Conservation (phyloP, 2,888 invertebrate genomes). For the Sarcophaga subvicina region DNA sequence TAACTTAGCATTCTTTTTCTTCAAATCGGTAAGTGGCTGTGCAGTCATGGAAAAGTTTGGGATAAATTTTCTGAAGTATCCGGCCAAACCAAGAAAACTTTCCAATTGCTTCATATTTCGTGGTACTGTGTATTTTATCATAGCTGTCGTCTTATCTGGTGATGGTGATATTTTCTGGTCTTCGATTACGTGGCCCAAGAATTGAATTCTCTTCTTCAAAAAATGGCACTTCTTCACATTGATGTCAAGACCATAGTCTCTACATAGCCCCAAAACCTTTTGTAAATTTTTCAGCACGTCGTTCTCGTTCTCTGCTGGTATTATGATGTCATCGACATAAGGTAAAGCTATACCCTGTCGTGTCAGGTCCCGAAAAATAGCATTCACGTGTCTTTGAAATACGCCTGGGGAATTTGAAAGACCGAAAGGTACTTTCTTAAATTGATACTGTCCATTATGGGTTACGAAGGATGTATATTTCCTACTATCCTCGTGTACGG, state of each 20-base stretch:
- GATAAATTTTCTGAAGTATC: constrained; percentile 37
- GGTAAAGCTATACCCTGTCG: constrained; percentile 54
- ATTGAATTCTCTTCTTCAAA: too few relatives aligned
- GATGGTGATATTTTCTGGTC: constrained; percentile 70
- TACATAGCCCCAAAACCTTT: constrained; percentile 47
- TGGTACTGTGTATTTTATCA: constrained; percentile 72
- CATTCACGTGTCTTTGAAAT: constrained; percentile 73
- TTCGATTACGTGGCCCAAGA: too few relatives aligned
- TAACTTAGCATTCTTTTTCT: constrained; percentile 44
- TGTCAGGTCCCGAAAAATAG: constrained; percentile 65
- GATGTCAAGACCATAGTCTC: constrained; percentile 52
- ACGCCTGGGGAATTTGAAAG: constrained; percentile 74
- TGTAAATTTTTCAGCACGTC: constrained; percentile 56
- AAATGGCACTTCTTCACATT: too few relatives aligned
- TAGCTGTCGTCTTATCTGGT: constrained; percentile 68
- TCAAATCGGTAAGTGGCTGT: constrained; percentile 53
- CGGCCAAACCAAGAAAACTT: constrained; percentile 71
- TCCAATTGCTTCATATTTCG: constrained; percentile 71
- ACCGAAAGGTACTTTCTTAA: constrained; percentile 78
- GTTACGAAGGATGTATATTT: constrained; percentile 76
- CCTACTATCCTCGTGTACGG: constrained; percentile 70
- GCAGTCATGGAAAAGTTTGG: constrained; percentile 48
- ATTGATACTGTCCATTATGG: constrained; percentile 75
- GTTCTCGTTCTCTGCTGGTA: constrained; percentile 60
- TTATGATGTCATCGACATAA: constrained; percentile 68